Evolutionary conservation across 92 coral and sea anemone species (phyloP).

Genomic region (Palythoa caribaeorum): DNA sequence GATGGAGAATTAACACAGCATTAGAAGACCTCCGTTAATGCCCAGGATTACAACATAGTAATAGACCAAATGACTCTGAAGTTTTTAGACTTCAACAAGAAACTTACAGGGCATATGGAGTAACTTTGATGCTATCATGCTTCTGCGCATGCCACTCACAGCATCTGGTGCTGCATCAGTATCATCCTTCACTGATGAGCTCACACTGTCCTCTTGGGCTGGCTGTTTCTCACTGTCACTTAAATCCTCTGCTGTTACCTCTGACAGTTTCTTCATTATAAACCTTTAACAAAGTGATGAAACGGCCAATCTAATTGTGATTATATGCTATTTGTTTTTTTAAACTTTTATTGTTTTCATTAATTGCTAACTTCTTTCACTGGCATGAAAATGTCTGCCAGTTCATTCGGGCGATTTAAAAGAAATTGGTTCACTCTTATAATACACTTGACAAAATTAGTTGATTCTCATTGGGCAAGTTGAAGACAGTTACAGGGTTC

Average conservation of each 20-base stretch:
- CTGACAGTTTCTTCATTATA: constrained; percentile 79
- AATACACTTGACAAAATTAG: too few relatives aligned
- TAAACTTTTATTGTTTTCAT: background rate
- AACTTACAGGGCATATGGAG: constrained; percentile 41
- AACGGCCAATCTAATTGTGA: too few relatives aligned
- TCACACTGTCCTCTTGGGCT: background rate
- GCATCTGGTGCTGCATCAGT: constrained; percentile 13
- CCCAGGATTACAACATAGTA: background rate
- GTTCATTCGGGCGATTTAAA: too few relatives aligned
- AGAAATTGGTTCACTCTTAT: too few relatives aligned
- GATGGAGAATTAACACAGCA: too few relatives aligned
- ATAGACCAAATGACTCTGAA: background rate
- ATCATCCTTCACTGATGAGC: constrained; percentile 20
- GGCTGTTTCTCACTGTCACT: constrained; percentile 50
- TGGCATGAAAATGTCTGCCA: too few relatives aligned
- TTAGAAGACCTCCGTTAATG: too few relatives aligned
- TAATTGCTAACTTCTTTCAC: background rate
- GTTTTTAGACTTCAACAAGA: background rate
- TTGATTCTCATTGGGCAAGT: too few relatives aligned
- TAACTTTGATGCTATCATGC: constrained; percentile 23
- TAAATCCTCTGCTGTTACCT: constrained; percentile 72
- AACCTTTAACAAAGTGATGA: constrained; percentile 41
- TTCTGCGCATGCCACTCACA: constrained; percentile 3
- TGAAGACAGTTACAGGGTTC: too few relatives aligned
- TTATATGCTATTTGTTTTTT: background rate